These are phyloP conservation scores for Diadegma fenestrale DNA, from an alignment of 2,888 invertebrate species.

Conservation along the genomic window DNA sequence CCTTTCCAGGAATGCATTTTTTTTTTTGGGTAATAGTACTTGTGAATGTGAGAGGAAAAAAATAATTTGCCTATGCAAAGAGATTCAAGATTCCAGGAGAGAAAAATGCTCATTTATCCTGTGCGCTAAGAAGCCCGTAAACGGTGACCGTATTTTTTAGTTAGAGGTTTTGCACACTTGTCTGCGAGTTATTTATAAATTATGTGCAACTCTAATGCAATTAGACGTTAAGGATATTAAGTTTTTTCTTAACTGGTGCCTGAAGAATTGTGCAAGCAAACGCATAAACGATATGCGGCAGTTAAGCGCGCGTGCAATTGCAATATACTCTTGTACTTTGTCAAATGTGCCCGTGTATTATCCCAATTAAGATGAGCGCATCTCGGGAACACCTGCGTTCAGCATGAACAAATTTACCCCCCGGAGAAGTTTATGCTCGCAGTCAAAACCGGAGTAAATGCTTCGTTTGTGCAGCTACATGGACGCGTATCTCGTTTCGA, in stretches of 20 bases:
- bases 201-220: background rate
- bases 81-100: background rate
- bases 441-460: background rate
- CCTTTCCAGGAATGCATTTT: background rate
- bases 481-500: background rate
- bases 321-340: background rate
- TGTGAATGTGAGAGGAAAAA: background rate
- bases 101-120: background rate
- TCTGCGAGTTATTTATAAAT: background rate
- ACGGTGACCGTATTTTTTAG: background rate
- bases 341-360: background rate
- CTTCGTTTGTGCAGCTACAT: background rate
- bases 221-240: background rate
- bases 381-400: slow-evolving; percentile 1
- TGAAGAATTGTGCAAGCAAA: background rate
- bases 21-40: background rate
- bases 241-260: background rate
- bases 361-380: slow-evolving; percentile 10
- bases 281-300: background rate
- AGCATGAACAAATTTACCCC: slow-evolving; percentile 6
- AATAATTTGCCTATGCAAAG: background rate
- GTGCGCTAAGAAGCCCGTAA: background rate
- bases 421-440: background rate
- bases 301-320: background rate
- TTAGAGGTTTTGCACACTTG: background rate